phyloP scores from a whole-genome alignment of 1,140 invertebrate genomes.

The Ceratina japonica region DNA sequence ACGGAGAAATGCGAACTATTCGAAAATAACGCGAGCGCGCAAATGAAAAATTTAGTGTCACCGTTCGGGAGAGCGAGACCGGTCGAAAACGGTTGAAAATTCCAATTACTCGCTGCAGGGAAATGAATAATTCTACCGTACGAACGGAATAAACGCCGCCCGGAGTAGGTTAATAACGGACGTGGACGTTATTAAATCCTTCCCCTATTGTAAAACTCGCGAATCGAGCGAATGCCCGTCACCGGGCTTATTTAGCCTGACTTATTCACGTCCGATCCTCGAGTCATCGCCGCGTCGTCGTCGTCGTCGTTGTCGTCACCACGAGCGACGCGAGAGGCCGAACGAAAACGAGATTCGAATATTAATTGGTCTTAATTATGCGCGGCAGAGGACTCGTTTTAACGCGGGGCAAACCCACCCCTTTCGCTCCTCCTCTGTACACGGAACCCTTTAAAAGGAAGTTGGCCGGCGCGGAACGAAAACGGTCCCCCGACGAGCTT shows the following conservation, averaged over 20 bases:
- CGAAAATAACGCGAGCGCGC: too few relatives aligned
- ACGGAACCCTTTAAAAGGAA: slow-evolving; percentile 37
- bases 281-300: slow-evolving; percentile 5
- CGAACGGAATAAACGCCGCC: not conserved
- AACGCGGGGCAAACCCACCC: slow-evolving; percentile 34
- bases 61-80: too few relatives aligned
- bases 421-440: slow-evolving; percentile 24
- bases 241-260: slow-evolving; percentile 6
- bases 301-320: not conserved
- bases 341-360: slow-evolving; percentile 64
- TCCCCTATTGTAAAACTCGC: not conserved
- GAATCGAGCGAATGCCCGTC: not conserved
- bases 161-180: not conserved
- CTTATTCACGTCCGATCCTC: slow-evolving; percentile 35
- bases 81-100: too few relatives aligned
- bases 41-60: too few relatives aligned
- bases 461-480: slow-evolving; percentile 46
- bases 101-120: too few relatives aligned
- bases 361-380: slow-evolving; percentile 75
- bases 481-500: slow-evolving; percentile 48
- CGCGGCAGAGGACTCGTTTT: slow-evolving; percentile 49
- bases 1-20: too few relatives aligned
- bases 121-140: too few relatives aligned
- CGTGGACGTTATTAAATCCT: not conserved
- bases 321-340: slow-evolving; percentile 50